A percentile compares a stretch with the other conserved stretches of the same genome.
Conservation (phyloP, 2,113 vertebrate genomes). For the Axis porcinus region DNA sequence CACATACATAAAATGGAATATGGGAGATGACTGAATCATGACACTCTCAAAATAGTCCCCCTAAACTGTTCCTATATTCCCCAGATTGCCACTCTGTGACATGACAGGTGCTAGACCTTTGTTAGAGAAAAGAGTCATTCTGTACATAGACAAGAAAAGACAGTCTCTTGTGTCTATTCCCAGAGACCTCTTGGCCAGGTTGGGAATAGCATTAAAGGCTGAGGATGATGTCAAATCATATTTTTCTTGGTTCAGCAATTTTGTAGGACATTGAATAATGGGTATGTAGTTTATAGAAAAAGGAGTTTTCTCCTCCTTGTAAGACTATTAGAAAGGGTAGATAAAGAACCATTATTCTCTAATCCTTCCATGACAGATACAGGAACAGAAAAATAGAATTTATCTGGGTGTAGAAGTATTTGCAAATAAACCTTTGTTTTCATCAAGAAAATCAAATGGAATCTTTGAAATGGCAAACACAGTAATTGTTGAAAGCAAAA, state of each 20-base stretch:
- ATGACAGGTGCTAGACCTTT: background rate
- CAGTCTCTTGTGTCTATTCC: conserved; percentile 30
- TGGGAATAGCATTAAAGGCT: conserved; percentile 28
- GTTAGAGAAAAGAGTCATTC: background rate
- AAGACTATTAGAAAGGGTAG: conserved; percentile 12
- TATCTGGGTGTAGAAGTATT: conserved; percentile 66
- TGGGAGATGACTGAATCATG: background rate
- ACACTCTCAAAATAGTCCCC: background rate
- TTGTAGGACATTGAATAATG: conserved; percentile 37
- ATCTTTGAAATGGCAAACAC: conserved; percentile 71
- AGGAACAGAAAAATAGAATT: conserved; percentile 52
- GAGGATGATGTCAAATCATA: conserved; percentile 35
- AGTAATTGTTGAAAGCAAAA: conserved; percentile 77
- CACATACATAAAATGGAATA: background rate
- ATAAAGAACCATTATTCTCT: conserved; percentile 42
- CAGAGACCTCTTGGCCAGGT: background rate
- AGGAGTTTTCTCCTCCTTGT: conserved; percentile 8
- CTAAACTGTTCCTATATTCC: background rate
- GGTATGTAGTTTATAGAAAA: conserved; percentile 40
- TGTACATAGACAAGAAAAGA: background rate
- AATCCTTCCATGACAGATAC: conserved; percentile 48
- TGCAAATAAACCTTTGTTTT: conserved; percentile 74
- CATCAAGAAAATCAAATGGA: conserved; percentile 73
- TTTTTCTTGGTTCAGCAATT: conserved; percentile 46
- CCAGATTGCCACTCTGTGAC: background rate